Evolutionary conservation across 2,113 vertebrate genomes (phyloP), one percentile per base, ranked within the genome.

Genomic region (Fulica atra): DNA sequence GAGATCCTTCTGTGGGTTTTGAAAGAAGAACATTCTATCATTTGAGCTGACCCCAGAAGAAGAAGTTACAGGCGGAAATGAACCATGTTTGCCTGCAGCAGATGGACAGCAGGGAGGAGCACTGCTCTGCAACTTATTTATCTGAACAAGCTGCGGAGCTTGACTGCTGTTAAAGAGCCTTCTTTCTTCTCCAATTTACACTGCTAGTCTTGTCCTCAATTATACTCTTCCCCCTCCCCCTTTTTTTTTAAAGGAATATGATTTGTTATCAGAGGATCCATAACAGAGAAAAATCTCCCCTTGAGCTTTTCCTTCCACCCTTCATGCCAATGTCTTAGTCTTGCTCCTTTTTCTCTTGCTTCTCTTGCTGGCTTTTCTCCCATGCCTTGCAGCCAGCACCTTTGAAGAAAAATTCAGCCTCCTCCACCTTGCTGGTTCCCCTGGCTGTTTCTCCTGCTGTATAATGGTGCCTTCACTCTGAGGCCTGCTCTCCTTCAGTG

Each of bases 211-310:
- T 90, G 86, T 84, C 33, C 57, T 90, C 83, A 65, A 11, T 57
- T 88, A 95, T 59, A 71, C 42, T 89, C 63, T 57, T 25, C 10
- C 2, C 1, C 44, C 8, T 9, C 11, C 21, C 21, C 21, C 44
- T 9, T 19, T 25, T 33, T n/a, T n/a, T 88, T 80, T n/a, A 1
- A 10, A 72, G 13, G 16, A 83, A 81, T 61, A 44, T 94, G 69
- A 79, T 93, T 95, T 93, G 88, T 86, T 78, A 88, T 84, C 76
- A 86, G 57, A 93, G 40, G 26, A 92, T 95, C 73, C 95, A 85
- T 91, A 94, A 88, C 38, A 91, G 60, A 93, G 56, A 92, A 94
- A 81, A 96, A 88, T 92, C 82, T 93, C 65, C 96, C 95, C 81
- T 92, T 21, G 29, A 96, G 90, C 76, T 91, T 92, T 86, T 35